Evolutionary conservation across 2,797 vertebrate species (phyloP).

Genomic region (Sparidentex hasta): DNA sequence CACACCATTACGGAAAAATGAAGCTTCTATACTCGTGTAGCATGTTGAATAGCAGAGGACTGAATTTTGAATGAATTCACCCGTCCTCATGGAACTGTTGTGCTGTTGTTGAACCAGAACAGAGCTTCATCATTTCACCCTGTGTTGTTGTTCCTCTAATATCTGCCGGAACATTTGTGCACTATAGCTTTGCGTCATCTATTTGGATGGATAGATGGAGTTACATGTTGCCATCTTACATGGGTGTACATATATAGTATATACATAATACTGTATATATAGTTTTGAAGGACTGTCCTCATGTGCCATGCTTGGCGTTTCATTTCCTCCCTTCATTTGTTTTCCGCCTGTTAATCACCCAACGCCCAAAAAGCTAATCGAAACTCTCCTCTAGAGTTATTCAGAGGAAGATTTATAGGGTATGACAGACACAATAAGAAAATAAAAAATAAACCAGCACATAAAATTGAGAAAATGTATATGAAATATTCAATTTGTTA

Average conservation of each 20-base stretch:
- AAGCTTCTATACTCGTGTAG: conserved; percentile 26
- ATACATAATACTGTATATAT: not conserved
- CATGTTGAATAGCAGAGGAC: conserved; percentile 30
- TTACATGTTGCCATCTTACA: not conserved
- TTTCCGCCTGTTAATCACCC: no score
- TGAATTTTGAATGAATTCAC: conserved; percentile 45
- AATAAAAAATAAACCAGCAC: no score
- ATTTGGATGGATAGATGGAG: not conserved
- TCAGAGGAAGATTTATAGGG: no score
- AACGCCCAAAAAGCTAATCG: no score
- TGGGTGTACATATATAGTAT: no score
- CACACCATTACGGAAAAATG: conserved; percentile 36
- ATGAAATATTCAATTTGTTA: no score
- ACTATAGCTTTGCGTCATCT: not conserved
- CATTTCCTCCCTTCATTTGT: no score
- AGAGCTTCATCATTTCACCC: conserved; percentile 32
- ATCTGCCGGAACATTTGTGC: conserved; percentile 15
- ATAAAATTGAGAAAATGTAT: no score
- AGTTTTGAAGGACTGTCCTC: no score
- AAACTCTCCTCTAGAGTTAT: no score
- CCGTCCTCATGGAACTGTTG: conserved; percentile 5
- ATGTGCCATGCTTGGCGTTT: no score
- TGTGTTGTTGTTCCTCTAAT: conserved; percentile 16
- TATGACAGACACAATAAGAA: no score
- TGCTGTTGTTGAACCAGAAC: conserved; percentile 9